phyloP scores from a whole-genome alignment of 2,113 vertebrate species.

The Menura novaehollandiae region DNA sequence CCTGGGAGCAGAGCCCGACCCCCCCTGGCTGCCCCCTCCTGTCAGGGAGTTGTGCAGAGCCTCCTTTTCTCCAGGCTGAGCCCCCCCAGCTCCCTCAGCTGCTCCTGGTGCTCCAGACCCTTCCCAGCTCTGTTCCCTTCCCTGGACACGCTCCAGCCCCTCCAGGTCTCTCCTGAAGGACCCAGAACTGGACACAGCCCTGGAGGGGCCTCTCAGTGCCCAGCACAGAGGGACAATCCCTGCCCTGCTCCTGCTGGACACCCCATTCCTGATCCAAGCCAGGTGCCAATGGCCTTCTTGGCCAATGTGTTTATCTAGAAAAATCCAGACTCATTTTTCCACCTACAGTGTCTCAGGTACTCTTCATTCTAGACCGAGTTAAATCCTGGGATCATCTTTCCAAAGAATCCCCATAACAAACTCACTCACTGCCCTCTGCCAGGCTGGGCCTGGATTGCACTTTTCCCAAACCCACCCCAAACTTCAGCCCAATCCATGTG shows the following conservation, averaged over 20 bases:
- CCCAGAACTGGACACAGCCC: not conserved
- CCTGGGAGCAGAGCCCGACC: too few species aligned
- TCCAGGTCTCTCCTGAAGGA: not conserved
- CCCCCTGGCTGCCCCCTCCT: too few species aligned
- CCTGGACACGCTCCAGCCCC: not conserved
- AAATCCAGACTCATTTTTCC: not conserved
- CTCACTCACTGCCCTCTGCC: not conserved
- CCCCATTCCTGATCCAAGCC: not conserved
- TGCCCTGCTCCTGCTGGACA: not conserved
- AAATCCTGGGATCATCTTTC: not conserved
- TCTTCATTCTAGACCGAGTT: not conserved
- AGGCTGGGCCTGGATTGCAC: not conserved
- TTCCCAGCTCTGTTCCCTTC: not conserved
- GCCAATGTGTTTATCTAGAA: not conserved
- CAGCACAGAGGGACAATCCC: not conserved
- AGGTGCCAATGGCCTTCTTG: not conserved
- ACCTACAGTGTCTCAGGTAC: not conserved
- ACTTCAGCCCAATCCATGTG: not conserved
- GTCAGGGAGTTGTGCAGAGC: not conserved
- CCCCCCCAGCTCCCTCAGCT: not conserved
- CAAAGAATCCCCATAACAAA: not conserved
- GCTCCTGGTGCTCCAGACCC: too few species aligned
- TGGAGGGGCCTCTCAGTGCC: not conserved
- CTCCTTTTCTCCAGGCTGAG: not conserved
- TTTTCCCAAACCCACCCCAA: not conserved